Evolutionary conservation across 2,113 vertebrate genomes (phyloP).

Genomic region (Heptranchias perlo): DNA sequence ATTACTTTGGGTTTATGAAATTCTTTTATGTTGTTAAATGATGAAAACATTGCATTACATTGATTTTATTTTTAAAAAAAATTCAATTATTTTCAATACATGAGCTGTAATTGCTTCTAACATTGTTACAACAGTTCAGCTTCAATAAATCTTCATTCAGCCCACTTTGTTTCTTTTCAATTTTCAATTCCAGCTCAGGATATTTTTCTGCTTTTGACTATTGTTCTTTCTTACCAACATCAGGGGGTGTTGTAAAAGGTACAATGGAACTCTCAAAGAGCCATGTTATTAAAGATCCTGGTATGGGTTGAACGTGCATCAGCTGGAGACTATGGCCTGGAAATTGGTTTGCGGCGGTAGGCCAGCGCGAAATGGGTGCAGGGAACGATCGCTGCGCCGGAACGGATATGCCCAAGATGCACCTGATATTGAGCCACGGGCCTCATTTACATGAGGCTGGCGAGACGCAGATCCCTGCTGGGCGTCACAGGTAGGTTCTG

Average conservation of each 20-base stretch:
- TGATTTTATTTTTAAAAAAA: neutral
- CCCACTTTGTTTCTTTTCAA: neutral
- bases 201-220: neutral
- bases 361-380: neutral
- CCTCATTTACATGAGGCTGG: neutral
- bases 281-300: too few relatives aligned
- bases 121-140: neutral
- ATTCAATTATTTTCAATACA: neutral
- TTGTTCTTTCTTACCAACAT: neutral
- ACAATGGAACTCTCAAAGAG: neutral
- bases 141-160: slow-evolving; percentile 5
- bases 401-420: too few relatives aligned
- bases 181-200: neutral
- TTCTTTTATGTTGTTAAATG: neutral
- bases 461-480: neutral
- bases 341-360: neutral
- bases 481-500: neutral
- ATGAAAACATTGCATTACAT: neutral
- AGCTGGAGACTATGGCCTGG: neutral
- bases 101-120: neutral
- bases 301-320: neutral
- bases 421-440: too few relatives aligned
- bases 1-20: neutral
- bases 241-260: neutral
- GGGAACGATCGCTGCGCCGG: neutral